A percentile compares a stretch with the other conserved stretches of the same genome.
Conservation (phyloP, 2,113 vertebrate species). For the Thunnus maccoyii region DNA sequence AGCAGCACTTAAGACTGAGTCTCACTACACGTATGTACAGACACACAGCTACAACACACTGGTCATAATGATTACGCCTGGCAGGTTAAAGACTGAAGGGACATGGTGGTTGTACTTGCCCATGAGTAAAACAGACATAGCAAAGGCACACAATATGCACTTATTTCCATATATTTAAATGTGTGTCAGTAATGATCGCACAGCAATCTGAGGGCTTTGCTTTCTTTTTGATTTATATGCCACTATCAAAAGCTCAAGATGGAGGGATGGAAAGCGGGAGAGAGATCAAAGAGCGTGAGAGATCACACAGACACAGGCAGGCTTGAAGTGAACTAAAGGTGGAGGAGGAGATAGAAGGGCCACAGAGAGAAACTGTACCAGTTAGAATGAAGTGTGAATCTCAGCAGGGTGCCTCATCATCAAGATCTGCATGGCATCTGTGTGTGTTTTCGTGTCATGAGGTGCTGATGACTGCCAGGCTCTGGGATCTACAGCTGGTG, state of each 20-base stretch:
- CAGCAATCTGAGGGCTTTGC: conserved; percentile 45
- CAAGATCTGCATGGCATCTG: conserved; percentile 53
- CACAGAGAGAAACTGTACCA: conserved; percentile 42
- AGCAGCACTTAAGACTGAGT: conserved; percentile 69
- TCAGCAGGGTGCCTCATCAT: conserved; percentile 71
- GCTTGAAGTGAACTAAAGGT: conserved; percentile 68
- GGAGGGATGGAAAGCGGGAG: conserved; percentile 54
- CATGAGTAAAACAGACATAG: background rate
- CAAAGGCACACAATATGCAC: conserved; percentile 21
- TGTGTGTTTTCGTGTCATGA: conserved; percentile 58
- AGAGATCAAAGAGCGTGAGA: conserved; percentile 58
- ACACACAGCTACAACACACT: conserved; percentile 36
- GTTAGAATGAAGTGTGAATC: conserved; percentile 73
- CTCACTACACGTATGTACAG: conserved; percentile 48
- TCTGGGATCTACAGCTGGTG: conserved; percentile 67
- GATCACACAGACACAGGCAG: conserved; percentile 64
- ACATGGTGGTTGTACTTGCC: background rate
- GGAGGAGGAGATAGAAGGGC: conserved; percentile 66
- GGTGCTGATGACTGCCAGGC: conserved; percentile 42
- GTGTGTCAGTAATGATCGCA: conserved; percentile 37
- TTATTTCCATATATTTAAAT: conserved; percentile 32
- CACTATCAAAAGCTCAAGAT: conserved; percentile 64
- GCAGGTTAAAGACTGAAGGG: conserved; percentile 63
- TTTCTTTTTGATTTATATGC: conserved; percentile 61
- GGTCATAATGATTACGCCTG: conserved; percentile 52